phyloP scores from a whole-genome alignment of 2,113 vertebrate genomes.

The Columba janthina region DNA sequence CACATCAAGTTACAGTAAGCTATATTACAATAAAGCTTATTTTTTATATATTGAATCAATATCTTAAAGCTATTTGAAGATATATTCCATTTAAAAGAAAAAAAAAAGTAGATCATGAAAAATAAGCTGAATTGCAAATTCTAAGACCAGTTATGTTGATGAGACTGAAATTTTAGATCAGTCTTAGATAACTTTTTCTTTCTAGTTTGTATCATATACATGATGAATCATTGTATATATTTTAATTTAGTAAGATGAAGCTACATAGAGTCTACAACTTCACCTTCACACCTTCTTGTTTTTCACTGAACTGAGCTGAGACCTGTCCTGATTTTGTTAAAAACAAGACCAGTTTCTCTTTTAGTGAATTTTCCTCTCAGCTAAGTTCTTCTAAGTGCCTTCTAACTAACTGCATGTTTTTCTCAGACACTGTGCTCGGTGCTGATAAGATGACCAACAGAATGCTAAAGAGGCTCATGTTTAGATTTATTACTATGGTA shows the following conservation, averaged over 20 bases:
- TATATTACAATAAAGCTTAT: not conserved
- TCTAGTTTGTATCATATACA: not conserved
- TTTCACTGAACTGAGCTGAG: not conserved
- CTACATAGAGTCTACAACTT: not conserved
- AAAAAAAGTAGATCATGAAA: not conserved
- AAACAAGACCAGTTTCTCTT: too few relatives aligned
- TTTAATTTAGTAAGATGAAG: not conserved
- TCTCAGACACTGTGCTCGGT: too few relatives aligned
- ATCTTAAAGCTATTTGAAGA: not conserved
- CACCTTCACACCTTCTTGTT: not conserved
- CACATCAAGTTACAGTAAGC: not conserved
- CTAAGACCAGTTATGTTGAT: not conserved
- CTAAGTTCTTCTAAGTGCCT: too few relatives aligned
- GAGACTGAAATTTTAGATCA: not conserved
- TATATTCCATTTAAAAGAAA: not conserved
- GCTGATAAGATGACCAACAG: too few relatives aligned
- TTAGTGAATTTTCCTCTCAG: too few relatives aligned
- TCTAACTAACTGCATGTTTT: too few relatives aligned
- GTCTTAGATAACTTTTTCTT: not conserved
- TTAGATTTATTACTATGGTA: too few relatives aligned
- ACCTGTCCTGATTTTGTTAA: not conserved
- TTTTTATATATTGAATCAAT: not conserved
- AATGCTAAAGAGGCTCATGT: too few relatives aligned
- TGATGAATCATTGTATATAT: not conserved
- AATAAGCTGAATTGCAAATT: not conserved